Conservation (phyloP, 1,140 invertebrate genomes). For the Drosophila pallidifrons region DNA sequence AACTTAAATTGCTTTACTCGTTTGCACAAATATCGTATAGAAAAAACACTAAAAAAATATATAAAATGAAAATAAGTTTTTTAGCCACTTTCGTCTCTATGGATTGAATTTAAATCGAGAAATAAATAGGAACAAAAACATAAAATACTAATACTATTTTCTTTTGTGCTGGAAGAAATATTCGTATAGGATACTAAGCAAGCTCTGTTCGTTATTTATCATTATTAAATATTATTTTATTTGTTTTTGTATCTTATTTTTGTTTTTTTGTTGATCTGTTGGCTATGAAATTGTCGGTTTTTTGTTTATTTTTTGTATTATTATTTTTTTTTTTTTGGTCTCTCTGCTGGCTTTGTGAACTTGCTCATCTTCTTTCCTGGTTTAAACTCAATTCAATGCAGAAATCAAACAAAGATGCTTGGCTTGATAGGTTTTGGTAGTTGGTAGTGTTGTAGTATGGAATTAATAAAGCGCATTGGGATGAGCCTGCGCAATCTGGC, state of each 20-base stretch:
- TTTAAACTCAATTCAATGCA: conserved; percentile 68
- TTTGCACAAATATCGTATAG: conserved; percentile 74
- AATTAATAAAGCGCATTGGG: conserved; percentile 78
- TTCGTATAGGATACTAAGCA: conserved; percentile 46
- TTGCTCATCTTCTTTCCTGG: conserved; percentile 53
- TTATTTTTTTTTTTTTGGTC: conserved; percentile 56
- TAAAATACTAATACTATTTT: conserved; percentile 79
- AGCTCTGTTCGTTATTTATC: conserved; percentile 49
- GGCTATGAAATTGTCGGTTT: conserved; percentile 44
- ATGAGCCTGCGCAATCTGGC: conserved; percentile 86
- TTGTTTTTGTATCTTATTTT: conserved; percentile 32
- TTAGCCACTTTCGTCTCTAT: conserved; percentile 69
- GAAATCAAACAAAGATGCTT: conserved; percentile 57
- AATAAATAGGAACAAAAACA: conserved; percentile 81
- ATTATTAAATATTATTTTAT: conserved; percentile 9
- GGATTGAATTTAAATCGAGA: conserved; percentile 78
- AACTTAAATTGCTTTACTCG: conserved; percentile 76
- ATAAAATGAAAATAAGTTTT: conserved; percentile 71
- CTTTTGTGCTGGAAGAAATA: conserved; percentile 65
- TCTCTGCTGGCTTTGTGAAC: conserved; percentile 49
- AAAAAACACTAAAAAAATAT: conserved; percentile 63
- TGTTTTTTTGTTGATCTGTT: conserved; percentile 48
- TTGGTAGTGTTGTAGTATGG: conserved; percentile 43
- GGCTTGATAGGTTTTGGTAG: conserved; percentile 41
- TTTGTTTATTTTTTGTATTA: too few species aligned